phyloP scores from a whole-genome alignment of 1,140 invertebrate genomes.

The Varroa destructor region DNA sequence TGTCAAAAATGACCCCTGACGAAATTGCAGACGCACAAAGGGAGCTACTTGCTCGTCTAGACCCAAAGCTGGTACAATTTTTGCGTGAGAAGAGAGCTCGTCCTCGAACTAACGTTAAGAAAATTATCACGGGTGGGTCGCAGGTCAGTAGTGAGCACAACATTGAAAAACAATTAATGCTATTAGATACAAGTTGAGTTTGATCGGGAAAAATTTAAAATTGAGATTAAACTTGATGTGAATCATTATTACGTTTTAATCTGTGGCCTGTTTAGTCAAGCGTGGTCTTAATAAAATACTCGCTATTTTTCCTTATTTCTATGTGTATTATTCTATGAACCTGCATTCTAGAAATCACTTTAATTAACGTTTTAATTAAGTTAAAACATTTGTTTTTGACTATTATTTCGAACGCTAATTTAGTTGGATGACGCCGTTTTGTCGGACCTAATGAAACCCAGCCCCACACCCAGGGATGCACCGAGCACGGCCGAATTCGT shows the following conservation, averaged over 20 bases:
- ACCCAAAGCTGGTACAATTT: slow-evolving; percentile 29
- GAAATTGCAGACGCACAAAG: slow-evolving; percentile 30
- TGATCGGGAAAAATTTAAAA: too few relatives aligned
- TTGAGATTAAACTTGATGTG: too few relatives aligned
- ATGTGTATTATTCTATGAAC: too few relatives aligned
- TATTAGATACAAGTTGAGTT: too few relatives aligned
- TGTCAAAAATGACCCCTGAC: slow-evolving; percentile 30
- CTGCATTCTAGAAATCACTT: too few relatives aligned
- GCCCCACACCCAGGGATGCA: background rate
- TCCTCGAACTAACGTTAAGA: background rate
- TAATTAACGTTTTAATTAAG: too few relatives aligned
- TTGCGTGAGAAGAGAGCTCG: background rate
- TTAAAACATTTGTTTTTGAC: too few relatives aligned
- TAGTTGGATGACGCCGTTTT: slow-evolving; percentile 28
- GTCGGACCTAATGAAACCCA: background rate
- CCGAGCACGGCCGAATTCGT: slow-evolving; percentile 23
- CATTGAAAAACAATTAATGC: slow-evolving; percentile 5
- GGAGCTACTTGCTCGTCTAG: slow-evolving; percentile 29
- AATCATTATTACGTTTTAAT: too few relatives aligned
- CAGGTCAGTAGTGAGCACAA: background rate
- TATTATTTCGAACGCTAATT: too few relatives aligned
- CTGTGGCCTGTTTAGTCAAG: too few relatives aligned
- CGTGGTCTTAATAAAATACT: too few relatives aligned
- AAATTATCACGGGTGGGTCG: background rate
- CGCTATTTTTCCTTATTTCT: too few relatives aligned